Evolutionary conservation across 2,797 vertebrate genomes (phyloP).

Genomic region (Lindbergichthys nudifrons): DNA sequence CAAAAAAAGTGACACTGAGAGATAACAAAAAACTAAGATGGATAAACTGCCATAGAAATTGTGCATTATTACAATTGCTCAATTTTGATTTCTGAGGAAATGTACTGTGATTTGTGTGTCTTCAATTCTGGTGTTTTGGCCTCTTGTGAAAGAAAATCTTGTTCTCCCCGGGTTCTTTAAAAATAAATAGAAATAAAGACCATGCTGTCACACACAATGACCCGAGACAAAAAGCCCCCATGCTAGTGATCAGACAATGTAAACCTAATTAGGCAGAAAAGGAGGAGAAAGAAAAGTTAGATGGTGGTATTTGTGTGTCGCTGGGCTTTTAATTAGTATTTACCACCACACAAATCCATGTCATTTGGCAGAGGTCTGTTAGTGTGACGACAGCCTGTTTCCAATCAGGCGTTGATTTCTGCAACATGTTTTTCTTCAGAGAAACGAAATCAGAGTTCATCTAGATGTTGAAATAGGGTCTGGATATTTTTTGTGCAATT

Average conservation of each 20-base stretch:
- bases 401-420: slow-evolving; percentile 8
- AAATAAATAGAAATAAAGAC: slow-evolving; percentile 24
- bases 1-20: not conserved
- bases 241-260: slow-evolving; percentile 40
- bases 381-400: slow-evolving; percentile 12
- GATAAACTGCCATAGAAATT: not conserved
- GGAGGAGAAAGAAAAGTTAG: slow-evolving; percentile 32
- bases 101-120: not conserved
- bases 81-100: not conserved
- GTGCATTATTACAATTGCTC: not conserved
- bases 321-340: slow-evolving; percentile 27
- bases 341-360: slow-evolving; percentile 22
- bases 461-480: slow-evolving; percentile 29
- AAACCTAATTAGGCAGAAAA: slow-evolving; percentile 48
- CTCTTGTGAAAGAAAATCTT: not conserved
- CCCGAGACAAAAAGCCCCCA: slow-evolving; percentile 33
- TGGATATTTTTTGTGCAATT: slow-evolving; percentile 13
- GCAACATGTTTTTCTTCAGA: slow-evolving; percentile 18
- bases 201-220: slow-evolving; percentile 22
- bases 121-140: not conserved
- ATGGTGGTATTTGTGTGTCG: slow-evolving; percentile 31
- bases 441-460: slow-evolving; percentile 17
- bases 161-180: not conserved
- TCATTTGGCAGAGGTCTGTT: slow-evolving; percentile 26
- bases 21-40: not conserved